phyloP scores from a whole-genome alignment of 2,888 invertebrate species.

The Lissonota sp. region DNA sequence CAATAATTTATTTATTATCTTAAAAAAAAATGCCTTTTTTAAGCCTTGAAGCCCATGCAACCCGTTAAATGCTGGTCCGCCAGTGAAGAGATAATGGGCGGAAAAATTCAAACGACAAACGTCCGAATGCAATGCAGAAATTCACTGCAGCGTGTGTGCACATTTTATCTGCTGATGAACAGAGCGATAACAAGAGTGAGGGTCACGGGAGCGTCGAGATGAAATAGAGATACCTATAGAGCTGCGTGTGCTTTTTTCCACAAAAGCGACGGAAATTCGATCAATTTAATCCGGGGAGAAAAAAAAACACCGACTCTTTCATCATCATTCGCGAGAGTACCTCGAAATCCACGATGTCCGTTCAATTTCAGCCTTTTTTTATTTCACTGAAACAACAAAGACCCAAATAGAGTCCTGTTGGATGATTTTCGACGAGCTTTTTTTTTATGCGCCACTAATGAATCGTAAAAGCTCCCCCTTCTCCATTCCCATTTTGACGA shows the following conservation, averaged over 20 bases:
- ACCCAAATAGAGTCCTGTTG: neutral
- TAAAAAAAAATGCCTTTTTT: too few species aligned
- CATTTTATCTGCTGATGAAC: neutral
- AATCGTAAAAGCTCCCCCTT: slow-evolving; percentile 19
- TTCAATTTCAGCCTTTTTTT: too few species aligned
- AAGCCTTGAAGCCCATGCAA: too few species aligned
- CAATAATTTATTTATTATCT: too few species aligned
- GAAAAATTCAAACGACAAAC: neutral
- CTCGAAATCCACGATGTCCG: too few species aligned
- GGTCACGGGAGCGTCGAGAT: slow-evolving; percentile 3
- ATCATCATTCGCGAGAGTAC: slow-evolving; percentile 2
- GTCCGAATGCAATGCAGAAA: slow-evolving; percentile 16
- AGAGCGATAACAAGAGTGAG: slow-evolving; percentile 6
- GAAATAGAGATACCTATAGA: neutral
- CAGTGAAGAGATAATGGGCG: slow-evolving; percentile 32
- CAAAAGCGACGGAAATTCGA: neutral
- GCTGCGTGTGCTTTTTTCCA: neutral
- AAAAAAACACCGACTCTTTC: neutral
- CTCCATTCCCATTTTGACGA: neutral
- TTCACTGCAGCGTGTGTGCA: neutral
- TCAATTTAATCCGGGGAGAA: neutral
- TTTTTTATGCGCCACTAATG: neutral
- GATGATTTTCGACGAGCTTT: neutral
- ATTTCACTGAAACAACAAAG: too few species aligned
- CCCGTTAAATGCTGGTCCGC: too few species aligned